phyloP scores from a whole-genome alignment of 2,888 invertebrate species.

The Drosophila hamatofila region DNA sequence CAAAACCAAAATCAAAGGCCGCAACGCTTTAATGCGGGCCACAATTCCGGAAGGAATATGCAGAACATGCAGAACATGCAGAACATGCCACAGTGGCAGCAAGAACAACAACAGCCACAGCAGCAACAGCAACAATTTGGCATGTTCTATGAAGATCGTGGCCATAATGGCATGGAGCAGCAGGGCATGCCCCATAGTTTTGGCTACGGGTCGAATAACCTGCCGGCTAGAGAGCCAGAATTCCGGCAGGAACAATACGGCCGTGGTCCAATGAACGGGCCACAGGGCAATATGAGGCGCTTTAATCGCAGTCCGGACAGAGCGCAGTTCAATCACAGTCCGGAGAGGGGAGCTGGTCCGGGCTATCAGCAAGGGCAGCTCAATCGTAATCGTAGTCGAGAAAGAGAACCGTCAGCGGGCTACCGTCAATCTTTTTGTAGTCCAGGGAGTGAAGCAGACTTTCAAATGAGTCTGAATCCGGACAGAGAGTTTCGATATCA shows the following conservation, averaged over 20 bases:
- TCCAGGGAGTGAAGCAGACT: background rate
- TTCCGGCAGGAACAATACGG: constrained; percentile 8
- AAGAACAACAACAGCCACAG: background rate
- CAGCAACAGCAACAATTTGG: background rate
- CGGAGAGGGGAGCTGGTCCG: background rate
- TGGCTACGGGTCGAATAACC: background rate
- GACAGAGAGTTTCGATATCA: background rate
- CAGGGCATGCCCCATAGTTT: background rate
- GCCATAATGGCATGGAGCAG: background rate
- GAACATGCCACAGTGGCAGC: background rate
- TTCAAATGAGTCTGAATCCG: background rate
- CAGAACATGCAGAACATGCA: constrained; percentile 14
- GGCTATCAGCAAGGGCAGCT: background rate
- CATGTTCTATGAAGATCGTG: constrained; percentile 2
- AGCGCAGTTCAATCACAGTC: background rate
- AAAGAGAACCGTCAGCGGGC: background rate
- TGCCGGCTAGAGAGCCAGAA: background rate
- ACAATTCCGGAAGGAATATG: constrained; percentile 15
- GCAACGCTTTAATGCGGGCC: background rate
- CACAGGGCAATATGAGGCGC: background rate
- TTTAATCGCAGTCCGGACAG: constrained; percentile 13
- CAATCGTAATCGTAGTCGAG: background rate
- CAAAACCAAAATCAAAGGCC: background rate
- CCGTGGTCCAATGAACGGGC: background rate
- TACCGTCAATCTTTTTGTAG: no score